Evolutionary conservation across 1,140 invertebrate genomes (phyloP).

Genomic region (Drosophila ogumai): DNA sequence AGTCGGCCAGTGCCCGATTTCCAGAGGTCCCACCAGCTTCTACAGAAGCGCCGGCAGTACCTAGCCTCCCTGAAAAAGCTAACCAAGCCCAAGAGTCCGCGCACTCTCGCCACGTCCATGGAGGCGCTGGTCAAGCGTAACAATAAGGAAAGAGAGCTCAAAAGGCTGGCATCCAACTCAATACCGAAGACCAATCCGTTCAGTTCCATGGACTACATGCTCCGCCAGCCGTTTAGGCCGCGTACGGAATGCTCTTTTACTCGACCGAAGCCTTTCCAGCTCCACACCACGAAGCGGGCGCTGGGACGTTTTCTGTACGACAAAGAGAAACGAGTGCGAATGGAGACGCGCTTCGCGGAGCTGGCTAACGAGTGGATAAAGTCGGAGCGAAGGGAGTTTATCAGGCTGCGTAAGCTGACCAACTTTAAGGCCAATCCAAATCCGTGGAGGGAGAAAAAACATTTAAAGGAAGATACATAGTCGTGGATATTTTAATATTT

Average conservation of each 20-base stretch:
- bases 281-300: slow-evolving; percentile 32
- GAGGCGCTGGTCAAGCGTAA: slow-evolving; percentile 1
- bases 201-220: slow-evolving; percentile 5
- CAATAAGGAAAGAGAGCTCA: background rate
- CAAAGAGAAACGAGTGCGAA: background rate
- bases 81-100: slow-evolving; percentile 41
- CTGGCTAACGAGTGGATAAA: slow-evolving; percentile 1
- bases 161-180: background rate
- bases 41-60: slow-evolving; percentile 14
- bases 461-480: background rate
- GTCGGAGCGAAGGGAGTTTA: slow-evolving; percentile 18
- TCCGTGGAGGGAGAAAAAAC: slow-evolving; percentile 36
- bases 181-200: slow-evolving; percentile 19
- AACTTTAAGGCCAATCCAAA: slow-evolving; percentile 58
- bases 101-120: slow-evolving; percentile 35
- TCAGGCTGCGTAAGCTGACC: slow-evolving; percentile 30
- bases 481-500: background rate
- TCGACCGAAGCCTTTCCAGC: slow-evolving; percentile 40
- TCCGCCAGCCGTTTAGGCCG: slow-evolving; percentile 48
- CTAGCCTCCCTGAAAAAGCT: slow-evolving; percentile 5
- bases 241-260: slow-evolving; percentile 25
- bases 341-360: background rate
- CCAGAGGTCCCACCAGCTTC: slow-evolving; percentile 21
- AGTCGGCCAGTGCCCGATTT: slow-evolving; percentile 61
- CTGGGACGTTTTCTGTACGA: slow-evolving; percentile 36